phyloP scores from a whole-genome alignment of 2,797 vertebrate species.

The Sciaenops ocellatus region DNA sequence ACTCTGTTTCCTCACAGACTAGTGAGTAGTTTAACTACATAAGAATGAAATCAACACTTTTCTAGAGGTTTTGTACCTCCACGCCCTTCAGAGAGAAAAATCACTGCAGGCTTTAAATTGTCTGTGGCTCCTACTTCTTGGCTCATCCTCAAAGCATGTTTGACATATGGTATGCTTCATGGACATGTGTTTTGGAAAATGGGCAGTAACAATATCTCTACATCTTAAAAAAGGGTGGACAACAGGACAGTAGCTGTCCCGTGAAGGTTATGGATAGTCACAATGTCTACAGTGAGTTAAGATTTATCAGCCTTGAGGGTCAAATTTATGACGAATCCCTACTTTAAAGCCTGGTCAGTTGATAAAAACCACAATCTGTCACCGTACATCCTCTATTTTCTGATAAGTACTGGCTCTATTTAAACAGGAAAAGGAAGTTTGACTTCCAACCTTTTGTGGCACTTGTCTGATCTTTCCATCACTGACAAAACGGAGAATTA shows the following conservation, averaged over 20 bases:
- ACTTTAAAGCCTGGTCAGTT: slow-evolving; percentile 45
- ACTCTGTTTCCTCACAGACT: slow-evolving; percentile 13
- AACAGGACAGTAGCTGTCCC: slow-evolving; percentile 2
- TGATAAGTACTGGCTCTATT: slow-evolving; percentile 59
- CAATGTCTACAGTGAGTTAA: slow-evolving; percentile 28
- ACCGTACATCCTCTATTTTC: slow-evolving; percentile 60
- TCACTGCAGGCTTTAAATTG: slow-evolving; percentile 27
- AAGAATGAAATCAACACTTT: slow-evolving; percentile 12
- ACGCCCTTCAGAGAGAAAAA: slow-evolving; percentile 38
- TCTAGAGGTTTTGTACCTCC: slow-evolving; percentile 10
- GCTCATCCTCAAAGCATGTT: slow-evolving; percentile 58
- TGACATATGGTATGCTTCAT: slow-evolving; percentile 7
- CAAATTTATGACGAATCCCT: slow-evolving; percentile 38
- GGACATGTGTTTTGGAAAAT: slow-evolving; percentile 33
- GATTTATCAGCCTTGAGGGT: slow-evolving; percentile 36
- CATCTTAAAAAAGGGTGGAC: slow-evolving; percentile 38
- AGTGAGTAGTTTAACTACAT: not conserved
- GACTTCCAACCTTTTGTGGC: slow-evolving; percentile 73
- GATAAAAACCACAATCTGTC: slow-evolving; percentile 63
- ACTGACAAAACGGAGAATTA: slow-evolving; percentile 60
- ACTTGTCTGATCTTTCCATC: slow-evolving; percentile 72
- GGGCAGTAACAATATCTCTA: slow-evolving; percentile 39
- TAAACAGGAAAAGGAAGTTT: slow-evolving; percentile 82
- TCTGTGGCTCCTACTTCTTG: slow-evolving; percentile 50
- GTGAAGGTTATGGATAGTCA: slow-evolving; percentile 24